Evolutionary conservation across 2,888 invertebrate genomes (phyloP).

Genomic region (Colostygia pectinataria): DNA sequence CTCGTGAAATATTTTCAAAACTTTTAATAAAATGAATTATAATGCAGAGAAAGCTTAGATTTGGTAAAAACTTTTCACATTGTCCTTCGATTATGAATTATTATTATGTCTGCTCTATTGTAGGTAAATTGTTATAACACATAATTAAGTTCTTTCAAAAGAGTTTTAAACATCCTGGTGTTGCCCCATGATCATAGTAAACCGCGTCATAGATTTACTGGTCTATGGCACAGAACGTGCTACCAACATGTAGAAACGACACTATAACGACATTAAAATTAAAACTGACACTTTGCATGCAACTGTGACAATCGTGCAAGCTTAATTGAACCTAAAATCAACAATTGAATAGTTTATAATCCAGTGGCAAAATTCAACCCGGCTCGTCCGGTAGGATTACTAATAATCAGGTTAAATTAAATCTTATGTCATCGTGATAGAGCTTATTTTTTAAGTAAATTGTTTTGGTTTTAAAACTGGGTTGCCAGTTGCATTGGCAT

Average conservation of each 20-base stretch:
- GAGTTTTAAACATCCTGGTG: conserved; percentile 16
- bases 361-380: neutral
- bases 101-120: no score
- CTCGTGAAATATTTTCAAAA: no score
- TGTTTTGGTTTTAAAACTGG: neutral
- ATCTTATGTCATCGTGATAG: conserved; percentile 6
- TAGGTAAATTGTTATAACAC: no score
- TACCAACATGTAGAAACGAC: conserved; percentile 5
- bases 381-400: neutral
- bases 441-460: neutral
- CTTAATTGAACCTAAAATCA: conserved; percentile 1
- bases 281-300: conserved; percentile 1
- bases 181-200: conserved; percentile 5
- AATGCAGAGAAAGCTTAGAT: no score
- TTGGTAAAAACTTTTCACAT: no score
- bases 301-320: neutral
- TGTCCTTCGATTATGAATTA: no score
- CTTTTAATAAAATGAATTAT: no score
- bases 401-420: neutral
- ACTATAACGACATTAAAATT: neutral
- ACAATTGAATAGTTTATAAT: neutral
- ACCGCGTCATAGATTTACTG: conserved; percentile 7
- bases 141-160: neutral
- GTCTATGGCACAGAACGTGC: conserved; percentile 8
- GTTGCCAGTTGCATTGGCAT: conserved; percentile 40